Evolutionary conservation across 1,140 invertebrate species (phyloP).

Genomic region (Zophobas atratus): DNA sequence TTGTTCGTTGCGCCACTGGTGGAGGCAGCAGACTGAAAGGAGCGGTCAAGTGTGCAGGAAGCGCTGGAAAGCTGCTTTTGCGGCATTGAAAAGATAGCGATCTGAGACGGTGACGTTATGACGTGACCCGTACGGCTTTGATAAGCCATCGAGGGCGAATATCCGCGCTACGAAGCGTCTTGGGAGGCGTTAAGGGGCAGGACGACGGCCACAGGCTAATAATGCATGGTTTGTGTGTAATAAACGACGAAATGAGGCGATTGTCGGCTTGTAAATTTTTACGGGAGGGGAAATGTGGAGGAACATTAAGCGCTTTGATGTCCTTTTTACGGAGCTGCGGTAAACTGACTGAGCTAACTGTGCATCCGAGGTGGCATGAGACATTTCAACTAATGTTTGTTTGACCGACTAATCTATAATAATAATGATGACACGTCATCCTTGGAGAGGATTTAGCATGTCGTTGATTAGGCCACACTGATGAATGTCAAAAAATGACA

Average conservation of each 20-base stretch:
- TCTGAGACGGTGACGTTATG: constrained; percentile 28
- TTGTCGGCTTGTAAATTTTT: too few relatives aligned
- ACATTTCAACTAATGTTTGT: too few relatives aligned
- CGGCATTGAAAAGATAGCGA: constrained; percentile 40
- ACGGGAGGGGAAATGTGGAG: too few relatives aligned
- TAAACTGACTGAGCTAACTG: too few relatives aligned
- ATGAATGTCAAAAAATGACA: too few relatives aligned
- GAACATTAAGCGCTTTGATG: too few relatives aligned
- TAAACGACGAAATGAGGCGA: background rate
- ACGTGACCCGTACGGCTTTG: constrained; percentile 32
- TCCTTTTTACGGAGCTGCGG: too few relatives aligned
- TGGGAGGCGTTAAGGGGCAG: background rate
- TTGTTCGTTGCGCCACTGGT: background rate
- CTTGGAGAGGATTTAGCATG: too few relatives aligned
- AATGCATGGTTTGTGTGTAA: background rate
- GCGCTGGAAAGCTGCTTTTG: constrained; percentile 20
- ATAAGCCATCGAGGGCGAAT: constrained; percentile 17
- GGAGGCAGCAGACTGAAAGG: constrained; percentile 7
- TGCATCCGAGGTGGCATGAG: too few relatives aligned
- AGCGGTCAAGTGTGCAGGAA: constrained; percentile 36
- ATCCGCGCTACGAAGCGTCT: background rate
- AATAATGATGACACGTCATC: too few relatives aligned
- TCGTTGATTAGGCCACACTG: too few relatives aligned
- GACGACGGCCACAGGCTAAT: background rate
- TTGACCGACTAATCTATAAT: too few relatives aligned